Evolutionary conservation across 2,797 vertebrate genomes (phyloP).

Genomic region (Parotocinclus haroldoi): DNA sequence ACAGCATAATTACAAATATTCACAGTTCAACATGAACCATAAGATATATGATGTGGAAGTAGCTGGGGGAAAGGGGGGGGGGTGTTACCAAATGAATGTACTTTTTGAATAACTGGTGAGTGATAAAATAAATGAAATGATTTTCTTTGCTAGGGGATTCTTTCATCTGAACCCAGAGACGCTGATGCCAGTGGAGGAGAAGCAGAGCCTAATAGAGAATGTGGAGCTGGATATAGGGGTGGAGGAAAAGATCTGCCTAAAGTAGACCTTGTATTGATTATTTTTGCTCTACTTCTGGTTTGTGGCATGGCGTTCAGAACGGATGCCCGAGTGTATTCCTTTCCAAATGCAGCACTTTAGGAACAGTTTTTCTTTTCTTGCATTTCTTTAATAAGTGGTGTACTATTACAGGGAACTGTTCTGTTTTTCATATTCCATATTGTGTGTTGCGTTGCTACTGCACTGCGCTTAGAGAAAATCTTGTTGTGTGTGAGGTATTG

Average conservation of each 20-base stretch:
- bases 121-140: neutral
- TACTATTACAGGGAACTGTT: neutral
- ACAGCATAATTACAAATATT: too few species aligned
- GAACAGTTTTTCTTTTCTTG: slow-evolving; percentile 1
- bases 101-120: too few species aligned
- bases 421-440: too few species aligned
- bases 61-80: too few species aligned
- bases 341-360: slow-evolving; percentile 55
- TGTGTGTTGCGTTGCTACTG: slow-evolving; percentile 4
- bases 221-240: slow-evolving; percentile 53
- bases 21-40: too few species aligned
- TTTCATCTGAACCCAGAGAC: slow-evolving; percentile 64
- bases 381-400: neutral
- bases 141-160: slow-evolving; percentile 56
- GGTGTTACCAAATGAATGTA: too few species aligned
- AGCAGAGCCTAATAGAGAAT: slow-evolving; percentile 66
- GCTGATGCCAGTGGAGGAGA: slow-evolving; percentile 67
- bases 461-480: neutral
- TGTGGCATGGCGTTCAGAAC: neutral
- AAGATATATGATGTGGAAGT: too few species aligned
- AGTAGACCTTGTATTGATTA: slow-evolving; percentile 22
- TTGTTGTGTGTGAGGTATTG: slow-evolving; percentile 31
- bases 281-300: neutral
- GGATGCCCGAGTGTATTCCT: slow-evolving; percentile 20
- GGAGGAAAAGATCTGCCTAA: slow-evolving; percentile 49